Conservation (phyloP, 2,888 invertebrate species). For the Heliconius charithonia region DNA sequence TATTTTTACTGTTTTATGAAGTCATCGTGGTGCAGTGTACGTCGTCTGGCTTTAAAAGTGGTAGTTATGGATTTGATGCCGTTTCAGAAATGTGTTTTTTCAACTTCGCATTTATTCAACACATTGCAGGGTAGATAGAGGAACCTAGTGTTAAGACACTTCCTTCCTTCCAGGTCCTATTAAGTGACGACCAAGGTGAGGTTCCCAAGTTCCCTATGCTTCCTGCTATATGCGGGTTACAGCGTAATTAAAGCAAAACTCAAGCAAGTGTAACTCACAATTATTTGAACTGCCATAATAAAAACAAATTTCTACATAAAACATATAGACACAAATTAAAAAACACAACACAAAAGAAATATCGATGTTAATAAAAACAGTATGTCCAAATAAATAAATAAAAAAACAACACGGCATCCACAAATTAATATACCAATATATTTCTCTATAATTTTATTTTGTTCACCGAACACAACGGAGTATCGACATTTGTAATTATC, state of each 20-base stretch:
- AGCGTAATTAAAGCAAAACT: too few relatives aligned
- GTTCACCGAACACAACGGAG: conserved; percentile 18
- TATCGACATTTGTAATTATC: conserved; percentile 31
- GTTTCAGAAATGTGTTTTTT: not conserved
- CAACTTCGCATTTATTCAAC: not conserved
- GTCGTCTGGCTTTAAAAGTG: not conserved
- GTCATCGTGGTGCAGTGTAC: not conserved
- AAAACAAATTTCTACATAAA: not conserved
- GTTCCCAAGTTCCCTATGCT: too few relatives aligned
- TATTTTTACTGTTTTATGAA: not conserved
- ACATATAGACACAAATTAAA: not conserved
- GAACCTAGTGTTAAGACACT: not conserved
- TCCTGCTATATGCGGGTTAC: too few relatives aligned
- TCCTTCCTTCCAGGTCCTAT: too few relatives aligned
- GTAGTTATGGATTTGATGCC: not conserved
- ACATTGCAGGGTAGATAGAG: not conserved
- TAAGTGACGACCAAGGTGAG: too few relatives aligned
- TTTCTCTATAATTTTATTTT: conserved; percentile 30
- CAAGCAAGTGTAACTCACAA: too few relatives aligned
- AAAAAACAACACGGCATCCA: conserved; percentile 10
- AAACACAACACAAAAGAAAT: not conserved
- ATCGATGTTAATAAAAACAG: conserved; percentile 4
- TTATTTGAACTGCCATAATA: not conserved
- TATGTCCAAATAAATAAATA: not conserved
- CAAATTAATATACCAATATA: conserved; percentile 25